Base-by-base conservation (phyloP, 2,797 vertebrate genomes). In the Artibeus lituratus region DNA sequence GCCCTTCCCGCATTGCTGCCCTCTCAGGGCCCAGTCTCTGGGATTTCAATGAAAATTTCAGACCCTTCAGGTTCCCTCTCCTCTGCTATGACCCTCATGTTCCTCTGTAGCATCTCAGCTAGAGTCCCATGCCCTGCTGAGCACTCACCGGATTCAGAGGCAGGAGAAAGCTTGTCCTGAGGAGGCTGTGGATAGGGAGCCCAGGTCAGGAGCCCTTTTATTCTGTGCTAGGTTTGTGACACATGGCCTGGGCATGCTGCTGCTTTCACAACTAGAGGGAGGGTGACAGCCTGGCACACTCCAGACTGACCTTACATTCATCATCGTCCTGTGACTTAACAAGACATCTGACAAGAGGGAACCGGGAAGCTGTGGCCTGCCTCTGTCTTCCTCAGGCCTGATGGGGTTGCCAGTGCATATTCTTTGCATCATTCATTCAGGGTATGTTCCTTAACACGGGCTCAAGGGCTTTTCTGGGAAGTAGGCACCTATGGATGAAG, bases 191-290 rank as follows among this genome's bases (percentile, higher is more conserved):
- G 16, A 59, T 82, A 83, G 26, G 29, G 69, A 69, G 21, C 49
- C 37, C 69, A 24, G 89, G n/a, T 21, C 16, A 76, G 57, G 76
- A 39, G 49, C 16, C 14, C 39, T 95, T 73, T 95, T 95, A 92
- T 82, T 39, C 37, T 37, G 37, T 2, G 10, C 82, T 81, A 32
- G 9, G 65, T 53, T 29, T 5, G 32, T 94, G 83, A 91, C 32
- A 5, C 47, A 91, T 10, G 49, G 55, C 24, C 67, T 0, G 24
- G 22, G 55, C 39, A 91, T n/a, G 37, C 14, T 4, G 11, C 72
- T 24, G 69, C 76, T 87, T 91, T 95, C 78, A 22, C 78, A 94
- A 67, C 44, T 12, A 14, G 77, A 18, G n/a, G 44, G 39, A 35
- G 76, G 62, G 42, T 12, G 81, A 51, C 51, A 42, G 7, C 5